Percentiles rank a stretch among this genome's conserved stretches.
Conservation (phyloP, 92 coral and sea anemone genomes). For the Porites divaricata region DNA sequence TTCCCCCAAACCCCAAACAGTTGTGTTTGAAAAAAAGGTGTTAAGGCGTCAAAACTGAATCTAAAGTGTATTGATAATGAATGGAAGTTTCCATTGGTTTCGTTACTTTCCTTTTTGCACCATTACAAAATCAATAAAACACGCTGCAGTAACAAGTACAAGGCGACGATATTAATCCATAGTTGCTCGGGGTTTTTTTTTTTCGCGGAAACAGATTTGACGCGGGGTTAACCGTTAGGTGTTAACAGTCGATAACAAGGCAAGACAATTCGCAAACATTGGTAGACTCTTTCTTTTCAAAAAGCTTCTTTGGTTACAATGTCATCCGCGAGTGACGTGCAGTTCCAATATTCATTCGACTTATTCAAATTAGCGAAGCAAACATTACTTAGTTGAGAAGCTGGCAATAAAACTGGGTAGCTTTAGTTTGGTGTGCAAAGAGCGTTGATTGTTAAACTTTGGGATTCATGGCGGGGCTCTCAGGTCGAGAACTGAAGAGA, state of each 20-base stretch:
- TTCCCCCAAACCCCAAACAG: conserved; percentile 29
- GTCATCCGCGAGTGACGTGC: conserved; percentile 78
- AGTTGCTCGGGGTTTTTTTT: background rate
- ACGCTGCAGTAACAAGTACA: background rate
- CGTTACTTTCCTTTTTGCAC: background rate
- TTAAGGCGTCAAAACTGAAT: conserved; percentile 21
- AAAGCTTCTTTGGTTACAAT: conserved; percentile 67
- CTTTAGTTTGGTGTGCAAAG: conserved; percentile 1
- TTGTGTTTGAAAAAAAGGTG: conserved; percentile 31
- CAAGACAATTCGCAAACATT: conserved; percentile 52
- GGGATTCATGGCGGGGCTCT: background rate
- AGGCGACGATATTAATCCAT: conserved; percentile 1
- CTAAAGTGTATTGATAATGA: conserved; percentile 1
- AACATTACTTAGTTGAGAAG: conserved; percentile 63
- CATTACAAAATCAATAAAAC: conserved; percentile 17
- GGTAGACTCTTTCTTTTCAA: conserved; percentile 33
- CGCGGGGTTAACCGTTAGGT: conserved; percentile 36
- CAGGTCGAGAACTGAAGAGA: background rate
- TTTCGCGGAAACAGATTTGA: conserved; percentile 28
- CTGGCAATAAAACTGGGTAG: conserved; percentile 34
- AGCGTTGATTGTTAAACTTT: conserved; percentile 19
- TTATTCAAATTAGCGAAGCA: conserved; percentile 86
- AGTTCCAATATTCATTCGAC: conserved; percentile 69
- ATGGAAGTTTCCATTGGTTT: background rate
- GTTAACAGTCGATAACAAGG: conserved; percentile 22